phyloP scores from a whole-genome alignment of 2,113 vertebrate species.

The Ia io region DNA sequence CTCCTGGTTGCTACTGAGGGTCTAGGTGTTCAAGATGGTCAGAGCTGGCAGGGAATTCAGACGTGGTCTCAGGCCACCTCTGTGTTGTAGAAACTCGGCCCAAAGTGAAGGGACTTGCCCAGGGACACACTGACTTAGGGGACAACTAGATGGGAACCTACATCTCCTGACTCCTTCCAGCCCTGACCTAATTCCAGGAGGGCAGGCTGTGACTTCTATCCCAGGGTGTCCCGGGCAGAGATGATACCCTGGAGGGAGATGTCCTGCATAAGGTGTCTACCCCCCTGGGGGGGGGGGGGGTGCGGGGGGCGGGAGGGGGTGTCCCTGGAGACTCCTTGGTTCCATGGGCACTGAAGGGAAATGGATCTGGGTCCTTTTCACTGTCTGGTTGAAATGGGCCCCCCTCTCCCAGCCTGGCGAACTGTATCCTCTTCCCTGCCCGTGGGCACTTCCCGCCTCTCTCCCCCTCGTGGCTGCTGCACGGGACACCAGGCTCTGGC shows the following conservation, averaged over 20 bases:
- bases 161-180: not conserved
- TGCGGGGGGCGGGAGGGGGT: fast-evolving
- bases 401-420: not conserved
- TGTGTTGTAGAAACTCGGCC: not conserved
- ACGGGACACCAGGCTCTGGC: not conserved
- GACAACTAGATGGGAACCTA: not conserved
- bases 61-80: not conserved
- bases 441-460: not conserved
- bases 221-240: not conserved
- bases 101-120: not conserved
- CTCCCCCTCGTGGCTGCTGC: not conserved
- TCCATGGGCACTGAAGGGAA: not conserved
- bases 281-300: too few species aligned
- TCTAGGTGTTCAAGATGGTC: not conserved
- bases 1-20: too few species aligned
- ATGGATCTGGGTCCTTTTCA: not conserved
- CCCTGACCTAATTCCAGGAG: not conserved
- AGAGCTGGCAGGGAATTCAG: not conserved
- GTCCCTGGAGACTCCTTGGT: not conserved
- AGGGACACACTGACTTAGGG: not conserved
- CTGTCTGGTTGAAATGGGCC: not conserved
- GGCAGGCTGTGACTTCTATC: not conserved
- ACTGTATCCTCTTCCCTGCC: not conserved
- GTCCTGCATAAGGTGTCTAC: not conserved
- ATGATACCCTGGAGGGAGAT: not conserved